These are phyloP conservation scores for Oxytorus armatus DNA, from an alignment of 2,888 invertebrate species.

Conservation along the genomic window DNA sequence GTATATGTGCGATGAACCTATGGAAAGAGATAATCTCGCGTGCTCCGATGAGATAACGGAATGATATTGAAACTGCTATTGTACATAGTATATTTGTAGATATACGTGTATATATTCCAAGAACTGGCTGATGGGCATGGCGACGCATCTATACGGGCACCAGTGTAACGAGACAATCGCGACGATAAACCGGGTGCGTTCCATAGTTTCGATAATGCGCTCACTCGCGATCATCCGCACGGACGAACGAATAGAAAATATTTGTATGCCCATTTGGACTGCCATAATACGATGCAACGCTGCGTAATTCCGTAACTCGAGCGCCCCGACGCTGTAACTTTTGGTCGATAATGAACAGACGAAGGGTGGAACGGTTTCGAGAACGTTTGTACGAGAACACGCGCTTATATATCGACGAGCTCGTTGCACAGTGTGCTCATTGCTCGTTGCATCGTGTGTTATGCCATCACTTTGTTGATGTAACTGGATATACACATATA, in stretches of 20 bases:
- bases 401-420: neutral
- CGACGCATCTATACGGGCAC: slow-evolving; percentile 9
- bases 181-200: slow-evolving; percentile 49
- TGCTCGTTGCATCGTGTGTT: slow-evolving; percentile 17
- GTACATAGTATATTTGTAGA: slow-evolving; percentile 7
- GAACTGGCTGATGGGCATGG: slow-evolving; percentile 29
- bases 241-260: slow-evolving; percentile 50
- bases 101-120: slow-evolving; percentile 18
- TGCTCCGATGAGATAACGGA: slow-evolving; percentile 56
- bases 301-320: slow-evolving; percentile 10
- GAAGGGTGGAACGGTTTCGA: slow-evolving; percentile 8
- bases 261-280: slow-evolving; percentile 32
- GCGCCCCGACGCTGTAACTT: neutral
- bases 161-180: slow-evolving; percentile 34
- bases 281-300: slow-evolving; percentile 1
- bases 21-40: slow-evolving; percentile 29
- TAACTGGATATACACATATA: slow-evolving; percentile 2
- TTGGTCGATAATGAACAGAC: slow-evolving; percentile 45
- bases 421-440: slow-evolving; percentile 6
- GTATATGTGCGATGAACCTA: slow-evolving; percentile 25
- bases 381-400: slow-evolving; percentile 25
- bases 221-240: slow-evolving; percentile 21
- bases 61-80: slow-evolving; percentile 40
- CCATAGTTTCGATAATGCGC: slow-evolving; percentile 44
- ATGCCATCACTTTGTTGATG: too few species aligned